Evolutionary conservation across 2,797 vertebrate genomes (phyloP).

Genomic region (Vireo griseus): DNA sequence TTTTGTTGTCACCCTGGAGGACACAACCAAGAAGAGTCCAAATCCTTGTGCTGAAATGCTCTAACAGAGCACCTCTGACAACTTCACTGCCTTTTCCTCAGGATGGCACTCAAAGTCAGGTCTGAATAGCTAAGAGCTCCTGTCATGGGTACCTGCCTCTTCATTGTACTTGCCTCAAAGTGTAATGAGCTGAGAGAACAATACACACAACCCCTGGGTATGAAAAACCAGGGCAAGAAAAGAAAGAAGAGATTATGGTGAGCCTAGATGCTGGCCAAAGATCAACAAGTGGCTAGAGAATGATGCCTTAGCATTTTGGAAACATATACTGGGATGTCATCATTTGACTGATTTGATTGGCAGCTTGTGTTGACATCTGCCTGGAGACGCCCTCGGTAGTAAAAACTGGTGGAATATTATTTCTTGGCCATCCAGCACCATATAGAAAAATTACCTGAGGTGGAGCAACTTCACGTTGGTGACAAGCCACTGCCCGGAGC

Average conservation of each 20-base stretch:
- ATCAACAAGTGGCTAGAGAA: background rate
- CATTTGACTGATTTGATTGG: background rate
- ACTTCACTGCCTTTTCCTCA: background rate
- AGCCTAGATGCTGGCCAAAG: background rate
- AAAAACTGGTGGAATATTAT: background rate
- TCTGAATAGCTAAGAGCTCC: background rate
- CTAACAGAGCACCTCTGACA: background rate
- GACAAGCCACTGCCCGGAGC: background rate
- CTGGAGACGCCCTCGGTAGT: background rate
- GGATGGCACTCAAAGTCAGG: background rate
- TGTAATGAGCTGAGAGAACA: background rate
- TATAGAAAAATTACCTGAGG: background rate
- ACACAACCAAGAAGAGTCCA: background rate
- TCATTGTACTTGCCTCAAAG: no score
- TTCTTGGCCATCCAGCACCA: background rate
- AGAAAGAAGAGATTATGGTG: background rate
- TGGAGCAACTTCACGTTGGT: background rate
- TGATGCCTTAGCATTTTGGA: background rate
- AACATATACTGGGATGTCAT: background rate
- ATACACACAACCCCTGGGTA: background rate
- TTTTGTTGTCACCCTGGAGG: background rate
- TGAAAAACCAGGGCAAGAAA: background rate
- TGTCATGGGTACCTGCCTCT: background rate
- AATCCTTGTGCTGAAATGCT: background rate
- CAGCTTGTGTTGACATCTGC: background rate